phyloP scores from a whole-genome alignment of 2,797 vertebrate species.

The Coccyzus lansbergi region DNA sequence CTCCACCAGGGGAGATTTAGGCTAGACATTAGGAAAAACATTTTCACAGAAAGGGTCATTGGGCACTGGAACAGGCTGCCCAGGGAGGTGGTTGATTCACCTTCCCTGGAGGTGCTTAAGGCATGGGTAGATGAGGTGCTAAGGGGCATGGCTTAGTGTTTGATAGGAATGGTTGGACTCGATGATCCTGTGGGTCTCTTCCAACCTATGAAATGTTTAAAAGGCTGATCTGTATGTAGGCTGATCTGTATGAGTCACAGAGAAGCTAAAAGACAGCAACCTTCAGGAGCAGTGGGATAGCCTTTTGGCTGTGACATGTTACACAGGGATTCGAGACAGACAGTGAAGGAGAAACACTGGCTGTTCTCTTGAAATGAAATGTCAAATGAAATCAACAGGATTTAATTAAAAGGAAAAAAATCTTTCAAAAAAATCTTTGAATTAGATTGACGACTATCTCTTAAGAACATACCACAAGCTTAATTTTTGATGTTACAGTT shows the following conservation, averaged over 20 bases:
- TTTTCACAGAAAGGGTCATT: too few species aligned
- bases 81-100: too few species aligned
- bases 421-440: constrained; percentile 4
- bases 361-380: not conserved
- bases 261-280: not conserved
- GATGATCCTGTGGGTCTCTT: too few species aligned
- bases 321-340: accelerated
- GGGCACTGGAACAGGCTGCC: too few species aligned
- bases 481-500: constrained; percentile 56
- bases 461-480: constrained; percentile 48
- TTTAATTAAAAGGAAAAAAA: constrained; percentile 47
- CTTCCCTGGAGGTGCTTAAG: too few species aligned
- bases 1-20: too few species aligned
- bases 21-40: too few species aligned
- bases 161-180: too few species aligned
- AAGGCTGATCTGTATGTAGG: not conserved
- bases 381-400: constrained; percentile 8
- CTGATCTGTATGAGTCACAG: not conserved
- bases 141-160: too few species aligned
- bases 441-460: constrained; percentile 53
- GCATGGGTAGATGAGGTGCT: too few species aligned
- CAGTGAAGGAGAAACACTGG: not conserved
- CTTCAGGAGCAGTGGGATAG: not conserved
- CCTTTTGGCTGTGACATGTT: not conserved
- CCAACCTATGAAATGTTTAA: too few species aligned